phyloP scores from a whole-genome alignment of 2,888 invertebrate species.

The Micoletzkya japonica region DNA sequence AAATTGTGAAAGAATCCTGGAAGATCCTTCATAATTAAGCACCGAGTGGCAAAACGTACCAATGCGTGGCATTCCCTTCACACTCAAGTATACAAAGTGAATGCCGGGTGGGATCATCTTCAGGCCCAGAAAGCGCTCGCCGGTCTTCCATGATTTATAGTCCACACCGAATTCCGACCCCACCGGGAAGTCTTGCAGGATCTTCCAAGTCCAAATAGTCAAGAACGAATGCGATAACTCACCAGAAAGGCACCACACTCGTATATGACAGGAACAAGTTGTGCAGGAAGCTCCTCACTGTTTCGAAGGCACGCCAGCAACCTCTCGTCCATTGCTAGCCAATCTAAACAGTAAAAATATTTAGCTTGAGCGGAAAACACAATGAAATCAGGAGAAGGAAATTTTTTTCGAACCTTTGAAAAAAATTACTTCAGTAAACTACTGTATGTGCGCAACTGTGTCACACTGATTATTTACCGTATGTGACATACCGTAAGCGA shows the following conservation, averaged over 20 bases:
- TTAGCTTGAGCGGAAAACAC: neutral
- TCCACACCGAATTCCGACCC: slow-evolving; percentile 97
- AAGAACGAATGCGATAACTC: slow-evolving; percentile 1
- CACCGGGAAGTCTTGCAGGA: slow-evolving; percentile 82
- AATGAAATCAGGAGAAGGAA: too few species aligned
- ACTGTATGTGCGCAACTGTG: too few species aligned
- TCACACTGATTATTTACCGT: too few species aligned
- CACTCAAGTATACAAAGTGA: slow-evolving; percentile 79
- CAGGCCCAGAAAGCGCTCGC: slow-evolving; percentile 87
- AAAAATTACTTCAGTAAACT: too few species aligned
- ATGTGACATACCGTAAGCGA: too few species aligned
- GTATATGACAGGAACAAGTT: slow-evolving; percentile 45
- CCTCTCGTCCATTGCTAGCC: slow-evolving; percentile 15
- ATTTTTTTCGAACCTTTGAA: too few species aligned
- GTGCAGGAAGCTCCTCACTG: slow-evolving; percentile 37
- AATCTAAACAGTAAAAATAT: neutral
- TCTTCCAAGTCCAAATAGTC: slow-evolving; percentile 22
- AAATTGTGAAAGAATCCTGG: slow-evolving; percentile 84
- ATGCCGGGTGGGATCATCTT: slow-evolving; percentile 98
- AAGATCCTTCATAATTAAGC: neutral
- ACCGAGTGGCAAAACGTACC: slow-evolving; percentile 26
- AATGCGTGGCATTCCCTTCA: slow-evolving; percentile 45
- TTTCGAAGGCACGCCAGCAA: slow-evolving; percentile 22
- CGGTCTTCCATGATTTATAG: slow-evolving; percentile 84
- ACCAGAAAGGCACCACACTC: slow-evolving; percentile 46